These are phyloP conservation scores for Amniataba percoides DNA, from an alignment of 2,797 vertebrate genomes.

Conservation along the genomic window DNA sequence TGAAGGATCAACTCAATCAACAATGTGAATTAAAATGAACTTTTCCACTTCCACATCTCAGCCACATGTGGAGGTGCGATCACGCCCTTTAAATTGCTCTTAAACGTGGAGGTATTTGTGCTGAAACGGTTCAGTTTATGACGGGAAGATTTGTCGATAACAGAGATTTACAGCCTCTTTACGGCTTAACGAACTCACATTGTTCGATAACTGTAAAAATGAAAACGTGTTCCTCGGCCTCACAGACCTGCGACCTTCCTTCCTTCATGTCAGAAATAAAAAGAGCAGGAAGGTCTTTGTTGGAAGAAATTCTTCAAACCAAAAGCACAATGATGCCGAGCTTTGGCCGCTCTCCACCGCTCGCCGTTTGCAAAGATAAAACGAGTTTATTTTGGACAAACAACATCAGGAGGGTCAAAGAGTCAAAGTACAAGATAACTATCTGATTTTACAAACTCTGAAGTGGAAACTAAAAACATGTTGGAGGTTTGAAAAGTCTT, in stretches of 20 bases:
- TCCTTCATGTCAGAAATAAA: not conserved
- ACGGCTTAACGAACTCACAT: no score
- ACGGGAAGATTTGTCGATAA: not conserved
- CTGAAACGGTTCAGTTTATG: not conserved
- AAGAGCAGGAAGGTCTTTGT: constrained; percentile 22
- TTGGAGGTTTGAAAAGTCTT: not conserved
- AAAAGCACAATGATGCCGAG: not conserved
- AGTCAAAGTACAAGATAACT: not conserved
- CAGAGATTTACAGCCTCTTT: not conserved
- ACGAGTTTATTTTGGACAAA: constrained; percentile 15
- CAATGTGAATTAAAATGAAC: no score
- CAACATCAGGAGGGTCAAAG: not conserved
- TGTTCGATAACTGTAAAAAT: not conserved
- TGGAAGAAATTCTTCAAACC: not conserved
- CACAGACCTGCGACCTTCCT: constrained; percentile 13
- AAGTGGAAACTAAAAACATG: not conserved
- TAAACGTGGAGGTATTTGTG: not conserved
- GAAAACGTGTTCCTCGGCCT: not conserved
- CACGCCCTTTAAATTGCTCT: not conserved
- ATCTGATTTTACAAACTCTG: not conserved
- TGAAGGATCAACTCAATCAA: not conserved
- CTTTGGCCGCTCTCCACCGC: not conserved
- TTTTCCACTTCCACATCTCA: not conserved
- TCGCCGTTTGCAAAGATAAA: not conserved
- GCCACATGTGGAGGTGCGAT: not conserved